Evolutionary conservation across 1,140 invertebrate genomes (phyloP), one percentile per base, ranked within the genome.

Genomic region (Ips nitidus): DNA sequence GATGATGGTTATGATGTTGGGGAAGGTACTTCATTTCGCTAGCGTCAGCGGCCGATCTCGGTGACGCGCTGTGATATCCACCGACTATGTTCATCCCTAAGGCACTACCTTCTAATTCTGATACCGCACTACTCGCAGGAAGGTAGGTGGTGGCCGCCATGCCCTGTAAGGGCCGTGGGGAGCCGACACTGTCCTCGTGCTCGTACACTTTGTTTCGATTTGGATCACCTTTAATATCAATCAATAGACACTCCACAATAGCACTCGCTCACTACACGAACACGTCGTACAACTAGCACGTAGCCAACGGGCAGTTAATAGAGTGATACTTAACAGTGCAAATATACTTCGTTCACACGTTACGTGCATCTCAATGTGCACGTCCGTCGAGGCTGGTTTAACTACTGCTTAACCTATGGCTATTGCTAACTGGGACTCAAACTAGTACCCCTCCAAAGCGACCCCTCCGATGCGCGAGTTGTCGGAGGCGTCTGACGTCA

Each of bases 11-110:
- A 76, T 91, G 91, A 80, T 92, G 91, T 80, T 92, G 91, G 65
- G 92, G 89, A 86, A 94, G 89, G 82, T 97, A 97, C 83, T 97
- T 97, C 93, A 97, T 95, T 81, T 97, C 94, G 75, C 88, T 89
- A 75, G 90, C 90, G 84, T 91, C 87, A 78, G 90, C 87, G 76
- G 88, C 88, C 75, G 89, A 90, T 75, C 91, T 86, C 79, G 91
- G 90, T 83, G 91, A 92, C 77, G 88, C 88, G 66, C 87, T 86
- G 56, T 84, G 82, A 80, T 89, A 87, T 78, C 92, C 91, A 76
- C 85, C 84, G 73, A 86, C 84, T 81, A 88, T 86, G 81, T 87
- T 88, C 86, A 87, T 87, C 76, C 89, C 89, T 82, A 89, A 87
- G 77, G 88, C 81, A 86, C 88, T 87, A 83, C 91, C 87, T 84